phyloP scores from a whole-genome alignment of 92 coral and sea anemone species.

The Actinostola sp. region DNA sequence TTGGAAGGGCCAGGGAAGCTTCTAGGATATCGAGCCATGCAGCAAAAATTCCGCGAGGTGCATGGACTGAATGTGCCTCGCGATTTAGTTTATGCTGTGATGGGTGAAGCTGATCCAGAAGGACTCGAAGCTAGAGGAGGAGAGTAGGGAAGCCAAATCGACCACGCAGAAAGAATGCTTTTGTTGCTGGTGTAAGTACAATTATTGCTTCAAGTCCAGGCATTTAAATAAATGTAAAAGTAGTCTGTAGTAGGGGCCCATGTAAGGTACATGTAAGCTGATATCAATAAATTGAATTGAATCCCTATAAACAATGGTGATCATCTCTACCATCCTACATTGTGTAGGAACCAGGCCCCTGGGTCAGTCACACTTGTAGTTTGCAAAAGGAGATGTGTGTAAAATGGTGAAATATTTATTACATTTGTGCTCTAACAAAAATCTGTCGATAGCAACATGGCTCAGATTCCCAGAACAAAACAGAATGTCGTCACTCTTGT shows the following conservation, averaged over 20 bases:
- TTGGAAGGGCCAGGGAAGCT: constrained; percentile 58
- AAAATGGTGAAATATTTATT: constrained; percentile 38
- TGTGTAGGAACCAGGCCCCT: no score
- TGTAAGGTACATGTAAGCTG: neutral
- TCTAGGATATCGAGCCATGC: constrained; percentile 56
- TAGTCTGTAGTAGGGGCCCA: neutral
- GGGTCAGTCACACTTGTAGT: no score
- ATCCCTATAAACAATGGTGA: no score
- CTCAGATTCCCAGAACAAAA: constrained; percentile 56
- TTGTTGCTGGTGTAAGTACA: constrained; percentile 39
- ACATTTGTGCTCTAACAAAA: constrained; percentile 26
- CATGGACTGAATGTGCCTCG: constrained; percentile 54
- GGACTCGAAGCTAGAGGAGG: constrained; percentile 56
- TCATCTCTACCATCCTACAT: no score
- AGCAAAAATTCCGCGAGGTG: constrained; percentile 44
- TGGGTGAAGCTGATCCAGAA: constrained; percentile 55
- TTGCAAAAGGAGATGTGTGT: no score
- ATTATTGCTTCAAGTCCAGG: neutral
- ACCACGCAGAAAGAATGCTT: constrained; percentile 38
- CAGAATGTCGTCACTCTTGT: constrained; percentile 13
- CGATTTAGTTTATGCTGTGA: constrained; percentile 50
- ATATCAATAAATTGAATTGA: no score
- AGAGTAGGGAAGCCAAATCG: constrained; percentile 37
- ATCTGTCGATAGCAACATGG: constrained; percentile 23
- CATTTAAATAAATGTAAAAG: neutral